These are phyloP conservation scores for Mastacembelus armatus DNA, from an alignment of 2,797 vertebrate genomes.

Conservation along the genomic window DNA sequence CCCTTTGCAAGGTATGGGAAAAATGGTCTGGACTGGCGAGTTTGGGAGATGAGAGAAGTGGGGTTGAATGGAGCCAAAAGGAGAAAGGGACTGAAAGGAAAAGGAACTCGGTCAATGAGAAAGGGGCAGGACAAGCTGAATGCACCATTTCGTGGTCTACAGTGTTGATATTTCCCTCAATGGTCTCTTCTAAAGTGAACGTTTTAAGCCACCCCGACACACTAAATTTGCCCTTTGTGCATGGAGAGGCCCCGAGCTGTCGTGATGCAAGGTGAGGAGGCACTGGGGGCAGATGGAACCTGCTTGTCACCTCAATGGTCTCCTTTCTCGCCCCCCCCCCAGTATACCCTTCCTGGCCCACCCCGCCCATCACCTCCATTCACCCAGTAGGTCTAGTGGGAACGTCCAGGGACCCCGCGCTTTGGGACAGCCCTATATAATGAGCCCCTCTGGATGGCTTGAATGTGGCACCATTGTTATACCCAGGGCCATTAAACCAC, in stretches of 20 bases:
- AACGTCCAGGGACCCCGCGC: constrained; percentile 89
- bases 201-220: constrained; percentile 88
- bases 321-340: constrained; percentile 86
- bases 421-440: constrained; percentile 91
- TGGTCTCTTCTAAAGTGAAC: constrained; percentile 87
- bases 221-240: constrained; percentile 89
- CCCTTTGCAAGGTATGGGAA: constrained; percentile 91
- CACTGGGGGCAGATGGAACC: constrained; percentile 95
- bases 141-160: constrained; percentile 83
- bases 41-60: constrained; percentile 85
- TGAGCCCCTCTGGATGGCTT: constrained; percentile 88
- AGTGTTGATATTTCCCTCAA: constrained; percentile 87
- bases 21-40: constrained; percentile 83
- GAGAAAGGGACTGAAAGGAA: constrained; percentile 83
- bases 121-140: constrained; percentile 82
- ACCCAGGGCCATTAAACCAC: constrained; percentile 92
- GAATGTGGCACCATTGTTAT: constrained; percentile 95
- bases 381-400: constrained; percentile 90
- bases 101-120: constrained; percentile 86
- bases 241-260: constrained; percentile 86
- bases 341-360: constrained; percentile 75
- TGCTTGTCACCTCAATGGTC: constrained; percentile 93
- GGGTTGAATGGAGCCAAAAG: constrained; percentile 82
- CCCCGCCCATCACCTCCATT: constrained; percentile 87
- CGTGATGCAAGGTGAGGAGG: constrained; percentile 94